Percentiles rank a stretch among this genome's conserved stretches.
Evolutionary conservation across 2,113 vertebrate genomes (phyloP).

Genomic region (Haliaeetus leucogaster): DNA sequence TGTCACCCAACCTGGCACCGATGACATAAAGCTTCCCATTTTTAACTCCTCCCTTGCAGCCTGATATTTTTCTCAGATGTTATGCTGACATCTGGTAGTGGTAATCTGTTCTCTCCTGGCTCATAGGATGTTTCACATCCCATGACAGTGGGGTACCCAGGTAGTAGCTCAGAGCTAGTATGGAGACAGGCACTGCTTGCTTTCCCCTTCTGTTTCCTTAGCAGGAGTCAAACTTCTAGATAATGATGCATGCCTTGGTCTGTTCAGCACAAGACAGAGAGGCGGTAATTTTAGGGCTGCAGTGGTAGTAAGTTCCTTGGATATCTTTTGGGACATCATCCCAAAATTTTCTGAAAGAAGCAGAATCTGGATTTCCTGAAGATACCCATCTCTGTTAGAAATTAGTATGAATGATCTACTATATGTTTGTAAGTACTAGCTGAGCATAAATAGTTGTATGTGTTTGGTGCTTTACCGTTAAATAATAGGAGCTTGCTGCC

Average conservation of each 20-base stretch:
- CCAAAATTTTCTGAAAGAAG: neutral
- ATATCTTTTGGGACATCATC: neutral
- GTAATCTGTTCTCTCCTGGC: neutral
- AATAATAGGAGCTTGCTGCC: conserved; percentile 6
- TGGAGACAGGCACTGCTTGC: neutral
- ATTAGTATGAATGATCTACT: neutral
- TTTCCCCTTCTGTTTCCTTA: neutral
- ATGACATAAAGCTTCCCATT: neutral
- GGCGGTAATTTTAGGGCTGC: neutral
- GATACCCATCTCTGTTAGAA: neutral
- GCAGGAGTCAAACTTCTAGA: neutral
- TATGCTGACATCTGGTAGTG: neutral
- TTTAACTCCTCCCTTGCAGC: neutral
- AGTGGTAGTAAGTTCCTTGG: neutral
- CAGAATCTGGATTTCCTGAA: neutral
- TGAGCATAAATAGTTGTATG: neutral
- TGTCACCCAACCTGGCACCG: neutral
- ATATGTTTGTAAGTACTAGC: neutral
- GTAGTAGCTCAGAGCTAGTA: neutral
- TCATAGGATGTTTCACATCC: neutral
- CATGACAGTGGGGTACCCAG: neutral
- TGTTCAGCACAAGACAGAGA: neutral
- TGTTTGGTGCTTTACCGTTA: neutral
- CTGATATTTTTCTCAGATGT: neutral
- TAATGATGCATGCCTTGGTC: neutral